Conservation (phyloP, 2,888 invertebrate genomes). For the Argyra leucocephala region DNA sequence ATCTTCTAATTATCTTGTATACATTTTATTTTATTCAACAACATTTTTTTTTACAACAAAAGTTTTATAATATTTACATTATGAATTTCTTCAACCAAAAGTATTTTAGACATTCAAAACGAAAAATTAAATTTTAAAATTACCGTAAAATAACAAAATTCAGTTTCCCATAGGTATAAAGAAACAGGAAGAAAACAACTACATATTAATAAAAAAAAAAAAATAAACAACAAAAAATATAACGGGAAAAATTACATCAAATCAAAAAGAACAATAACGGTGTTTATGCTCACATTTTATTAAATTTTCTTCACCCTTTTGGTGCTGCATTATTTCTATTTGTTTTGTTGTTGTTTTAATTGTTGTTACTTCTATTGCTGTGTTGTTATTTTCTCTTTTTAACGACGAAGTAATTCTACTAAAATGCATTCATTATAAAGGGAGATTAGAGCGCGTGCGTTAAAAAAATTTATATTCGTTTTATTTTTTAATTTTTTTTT, state of each 20-base stretch:
- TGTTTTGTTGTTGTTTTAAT: no score
- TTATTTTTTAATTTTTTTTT: slow-evolving; percentile 38
- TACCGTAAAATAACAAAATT: no score
- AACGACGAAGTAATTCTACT: background rate
- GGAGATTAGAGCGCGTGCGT: background rate
- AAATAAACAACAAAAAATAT: background rate
- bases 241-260: background rate
- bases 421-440: background rate
- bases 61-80: no score
- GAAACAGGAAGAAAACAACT: background rate
- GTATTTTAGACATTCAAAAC: no score
- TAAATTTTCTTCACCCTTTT: slow-evolving; percentile 6
- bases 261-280: slow-evolving; percentile 6
- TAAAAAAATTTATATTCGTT: background rate
- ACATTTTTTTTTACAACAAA: no score
- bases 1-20: no score
- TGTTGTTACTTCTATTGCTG: no score
- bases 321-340: background rate
- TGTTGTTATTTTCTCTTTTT: background rate
- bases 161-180: no score
- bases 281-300: slow-evolving; percentile 1
- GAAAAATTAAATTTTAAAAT: no score
- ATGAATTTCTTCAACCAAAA: no score
- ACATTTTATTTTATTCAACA: no score
- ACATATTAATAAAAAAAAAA: background rate